Percentiles rank a stretch among this genome's conserved stretches.
These are phyloP conservation scores for Lamprologus lemairii DNA, from an alignment of 2,113 vertebrate genomes.

Conservation along the genomic window DNA sequence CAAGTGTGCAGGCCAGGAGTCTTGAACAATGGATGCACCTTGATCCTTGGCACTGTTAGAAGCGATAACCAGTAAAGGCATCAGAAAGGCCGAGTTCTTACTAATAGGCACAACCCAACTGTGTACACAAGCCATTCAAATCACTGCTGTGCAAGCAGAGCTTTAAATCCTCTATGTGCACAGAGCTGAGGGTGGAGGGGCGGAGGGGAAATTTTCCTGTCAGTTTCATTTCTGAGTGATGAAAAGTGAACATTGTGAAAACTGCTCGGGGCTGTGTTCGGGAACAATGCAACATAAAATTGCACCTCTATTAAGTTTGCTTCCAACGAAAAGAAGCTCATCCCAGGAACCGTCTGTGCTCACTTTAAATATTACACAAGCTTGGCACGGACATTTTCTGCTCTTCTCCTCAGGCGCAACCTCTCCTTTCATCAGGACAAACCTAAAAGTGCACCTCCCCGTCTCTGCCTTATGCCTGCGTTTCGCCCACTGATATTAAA, in stretches of 20 bases:
- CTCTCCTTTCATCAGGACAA: conserved; percentile 46
- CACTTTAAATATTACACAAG: conserved; percentile 75
- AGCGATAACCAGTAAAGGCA: conserved; percentile 28
- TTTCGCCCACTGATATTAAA: background rate
- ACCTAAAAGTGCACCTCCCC: conserved; percentile 7
- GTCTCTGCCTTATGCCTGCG: background rate
- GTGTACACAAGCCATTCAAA: conserved; percentile 52
- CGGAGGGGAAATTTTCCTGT: conserved; percentile 35
- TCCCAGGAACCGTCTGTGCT: conserved; percentile 74
- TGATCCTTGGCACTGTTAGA: conserved; percentile 24
- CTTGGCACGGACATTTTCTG: conserved; percentile 72
- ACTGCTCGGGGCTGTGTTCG: conserved; percentile 54
- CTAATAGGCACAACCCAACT: conserved; percentile 45
- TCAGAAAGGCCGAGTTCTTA: conserved; percentile 36
- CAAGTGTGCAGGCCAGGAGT: background rate
- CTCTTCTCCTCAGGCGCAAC: conserved; percentile 30
- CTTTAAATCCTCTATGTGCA: conserved; percentile 37
- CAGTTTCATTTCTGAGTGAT: conserved; percentile 44
- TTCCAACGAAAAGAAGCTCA: conserved; percentile 70
- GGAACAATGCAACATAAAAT: conserved; percentile 75
- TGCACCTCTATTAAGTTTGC: conserved; percentile 77
- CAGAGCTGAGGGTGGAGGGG: conserved; percentile 3
- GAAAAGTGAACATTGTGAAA: conserved; percentile 47
- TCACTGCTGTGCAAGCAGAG: conserved; percentile 39
- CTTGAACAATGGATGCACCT: conserved; percentile 12